These are phyloP conservation scores for Sternotherus odoratus DNA, from an alignment of 2,797 vertebrate species.

Conservation along the genomic window DNA sequence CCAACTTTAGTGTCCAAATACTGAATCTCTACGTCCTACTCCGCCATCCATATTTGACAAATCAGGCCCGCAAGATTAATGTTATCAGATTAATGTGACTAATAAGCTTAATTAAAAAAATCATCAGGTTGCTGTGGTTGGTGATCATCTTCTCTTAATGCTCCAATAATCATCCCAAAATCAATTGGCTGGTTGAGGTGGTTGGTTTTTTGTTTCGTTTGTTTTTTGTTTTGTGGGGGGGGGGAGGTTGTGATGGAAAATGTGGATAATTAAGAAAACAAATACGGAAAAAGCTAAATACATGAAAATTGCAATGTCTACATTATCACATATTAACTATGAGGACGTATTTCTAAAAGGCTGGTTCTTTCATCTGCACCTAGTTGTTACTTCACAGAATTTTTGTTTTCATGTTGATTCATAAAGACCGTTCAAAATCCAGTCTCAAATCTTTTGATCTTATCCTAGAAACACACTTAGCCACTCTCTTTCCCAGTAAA, in stretches of 20 bases:
- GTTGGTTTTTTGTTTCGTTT: neutral
- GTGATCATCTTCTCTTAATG: neutral
- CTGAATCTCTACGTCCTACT: neutral
- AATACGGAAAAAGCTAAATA: neutral
- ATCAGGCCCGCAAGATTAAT: accelerated
- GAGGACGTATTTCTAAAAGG: neutral
- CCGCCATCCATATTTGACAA: neutral
- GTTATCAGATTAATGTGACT: neutral
- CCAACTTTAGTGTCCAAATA: neutral
- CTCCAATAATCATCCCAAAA: neutral
- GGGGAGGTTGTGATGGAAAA: neutral
- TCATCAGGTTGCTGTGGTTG: neutral
- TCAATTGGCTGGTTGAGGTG: neutral
- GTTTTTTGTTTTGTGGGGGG: too few species aligned
- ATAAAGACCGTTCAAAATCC: neutral
- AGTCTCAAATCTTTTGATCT: neutral
- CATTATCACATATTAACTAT: neutral
- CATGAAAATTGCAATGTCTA: neutral
- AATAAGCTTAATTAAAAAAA: neutral
- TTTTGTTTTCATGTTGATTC: neutral
- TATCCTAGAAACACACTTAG: neutral
- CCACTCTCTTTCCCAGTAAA: neutral
- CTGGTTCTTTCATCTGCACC: neutral
- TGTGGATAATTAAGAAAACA: neutral
- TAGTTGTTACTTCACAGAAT: neutral